Evolutionary conservation across 2,888 invertebrate species (phyloP), one percentile per base, ranked within the genome.

Genomic region (Teleiodes luculella): DNA sequence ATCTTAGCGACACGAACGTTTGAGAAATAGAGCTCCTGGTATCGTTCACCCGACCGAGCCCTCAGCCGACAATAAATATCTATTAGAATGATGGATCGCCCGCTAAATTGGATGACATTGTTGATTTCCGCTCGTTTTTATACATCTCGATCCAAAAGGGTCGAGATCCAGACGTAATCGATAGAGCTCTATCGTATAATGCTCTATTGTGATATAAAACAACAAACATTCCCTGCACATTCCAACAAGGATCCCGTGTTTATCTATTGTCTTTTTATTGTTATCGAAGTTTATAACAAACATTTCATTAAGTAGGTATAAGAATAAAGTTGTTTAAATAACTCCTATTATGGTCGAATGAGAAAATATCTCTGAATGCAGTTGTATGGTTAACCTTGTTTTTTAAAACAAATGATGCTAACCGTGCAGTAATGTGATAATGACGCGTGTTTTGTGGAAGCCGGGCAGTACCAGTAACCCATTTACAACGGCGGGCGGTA

Each of bases 381-480:
- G 16, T 37, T 3, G 37, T 2, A 13, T 14, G 6, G 11, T 36
- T 13, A 36, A 36, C 14, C 36, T 13, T 7, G n/a, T 35, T 43
- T 31, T 31, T n/a, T 13, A 55, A 37, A 47, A 37, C 52, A 43
- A 48, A 16, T 8, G 33, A 39, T 11, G 24, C 18, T 45, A 16
- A 28, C 14, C 13, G 8, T 16, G 18, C 18, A 36, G 53, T 71
- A 72, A 75, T 68, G 74, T 74, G 73, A 77, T 74, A 74, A 72
- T 67, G 64, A 65, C 61, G 66, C 65, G 62, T 55, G 59, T 64
- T 64, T 65, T 56, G 57, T 72, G 70, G 76, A 76, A 78, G 78
- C 74, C 78, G 72, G 76, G 78, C n/a, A n/a, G n/a, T n/a, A n/a
- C 78, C 73, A 78, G 75, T 81, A 83, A 82, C 81, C 80, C 78